Conservation (phyloP, 2,888 invertebrate genomes). For the Amblyteles armatorius region DNA sequence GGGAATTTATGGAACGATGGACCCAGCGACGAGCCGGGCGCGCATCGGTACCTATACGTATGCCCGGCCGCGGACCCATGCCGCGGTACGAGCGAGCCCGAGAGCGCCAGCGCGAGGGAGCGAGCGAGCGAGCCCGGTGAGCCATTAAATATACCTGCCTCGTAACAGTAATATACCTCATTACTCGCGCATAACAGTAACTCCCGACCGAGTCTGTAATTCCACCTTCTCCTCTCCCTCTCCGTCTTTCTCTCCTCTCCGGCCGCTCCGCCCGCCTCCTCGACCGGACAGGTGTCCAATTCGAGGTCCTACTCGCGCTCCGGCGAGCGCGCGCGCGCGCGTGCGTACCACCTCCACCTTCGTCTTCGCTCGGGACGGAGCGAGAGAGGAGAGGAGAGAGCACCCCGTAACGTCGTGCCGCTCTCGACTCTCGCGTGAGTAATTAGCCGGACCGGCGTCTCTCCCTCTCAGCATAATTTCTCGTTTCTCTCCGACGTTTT, state of each 20-base stretch:
- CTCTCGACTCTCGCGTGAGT: conserved; percentile 57
- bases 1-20: conserved; percentile 79
- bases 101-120: conserved; percentile 52
- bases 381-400: conserved; percentile 35
- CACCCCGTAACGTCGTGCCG: conserved; percentile 51
- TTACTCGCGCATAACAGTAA: conserved; percentile 80
- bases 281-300: conserved; percentile 74
- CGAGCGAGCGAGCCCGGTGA: conserved; percentile 69
- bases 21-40: conserved; percentile 63
- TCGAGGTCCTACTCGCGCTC: conserved; percentile 66
- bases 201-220: conserved; percentile 75
- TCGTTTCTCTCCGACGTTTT: conserved; percentile 34
- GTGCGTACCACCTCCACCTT: conserved; percentile 44
- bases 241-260: conserved; percentile 30
- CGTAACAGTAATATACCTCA: conserved; percentile 79
- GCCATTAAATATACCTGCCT: conserved; percentile 78
- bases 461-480: conserved; percentile 60
- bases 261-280: conserved; percentile 51
- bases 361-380: background rate
- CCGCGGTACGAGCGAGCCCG: conserved; percentile 62
- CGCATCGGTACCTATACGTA: conserved; percentile 50
- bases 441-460: conserved; percentile 62
- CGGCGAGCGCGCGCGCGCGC: conserved; percentile 17
- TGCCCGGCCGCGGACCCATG: conserved; percentile 52
- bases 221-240: conserved; percentile 70